Evolutionary conservation across 2,113 vertebrate species (phyloP), one percentile per base, ranked within the genome.

Genomic region (Eurypyga helias): DNA sequence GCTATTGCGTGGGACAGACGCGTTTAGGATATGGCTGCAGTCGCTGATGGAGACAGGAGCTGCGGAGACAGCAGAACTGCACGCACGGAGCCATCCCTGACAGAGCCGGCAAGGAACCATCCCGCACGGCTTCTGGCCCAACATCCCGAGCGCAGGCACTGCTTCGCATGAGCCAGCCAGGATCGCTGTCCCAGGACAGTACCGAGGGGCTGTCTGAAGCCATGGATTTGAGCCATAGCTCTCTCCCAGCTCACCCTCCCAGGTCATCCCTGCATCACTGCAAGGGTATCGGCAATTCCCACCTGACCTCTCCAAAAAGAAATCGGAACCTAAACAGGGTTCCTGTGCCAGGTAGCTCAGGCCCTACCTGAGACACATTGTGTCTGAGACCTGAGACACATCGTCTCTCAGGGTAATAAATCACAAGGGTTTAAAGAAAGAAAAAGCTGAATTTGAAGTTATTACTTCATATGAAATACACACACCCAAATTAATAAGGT

Each of bases 1-100:
- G 28, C 48, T 21, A 7, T 1, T 4, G 21, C 54, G 4, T 1
- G 8, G 41, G 17, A 21, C 4, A 1, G 1, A 7, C 1, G 16
- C 2, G 4, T 20, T 36, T 3, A 14, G 62, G n/a, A 25, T 0
- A 14, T 20, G 11, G 46, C 43, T 7, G 70, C 0, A 26, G 55
- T 6, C 7, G 6, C 48, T 9, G 17, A 46, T 2, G 13, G 18
- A 38, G 58, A 46, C 41, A 13, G 2, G 16, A 29, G 69, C 48
- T 34, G 15, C 7, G 4, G 46, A 45, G 58, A 20, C 31, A 29
- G 38, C 58, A 8, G 13, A 25, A 21, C 69, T 33, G 49, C 69
- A 29, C 11, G 41, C 11, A 5, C 49, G 9, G 69, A 8, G 26
- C 28, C 41, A 15, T 17, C 17, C 51, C 4, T 4, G 51, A 28